A percentile compares a stretch with the other conserved stretches of the same genome.
Evolutionary conservation across 2,113 vertebrate species (phyloP).

Genomic region (Dascyllus trimaculatus): DNA sequence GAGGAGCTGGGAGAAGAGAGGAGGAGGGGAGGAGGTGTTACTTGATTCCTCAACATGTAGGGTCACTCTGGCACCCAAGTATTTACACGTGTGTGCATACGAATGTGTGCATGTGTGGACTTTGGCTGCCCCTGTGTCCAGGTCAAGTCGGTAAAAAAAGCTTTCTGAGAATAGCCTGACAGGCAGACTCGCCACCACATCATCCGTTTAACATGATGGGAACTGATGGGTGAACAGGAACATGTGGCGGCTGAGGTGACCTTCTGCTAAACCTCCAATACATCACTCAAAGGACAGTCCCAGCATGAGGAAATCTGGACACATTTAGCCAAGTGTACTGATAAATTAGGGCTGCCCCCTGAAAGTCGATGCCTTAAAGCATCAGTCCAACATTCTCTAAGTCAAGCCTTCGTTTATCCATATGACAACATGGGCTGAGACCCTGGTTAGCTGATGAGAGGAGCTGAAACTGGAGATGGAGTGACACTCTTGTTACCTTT

Average conservation of each 20-base stretch:
- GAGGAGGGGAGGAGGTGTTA: conserved; percentile 38
- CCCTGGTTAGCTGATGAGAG: no score
- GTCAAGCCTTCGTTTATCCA: no score
- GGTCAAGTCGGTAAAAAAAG: conserved; percentile 72
- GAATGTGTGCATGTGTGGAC: conserved; percentile 41
- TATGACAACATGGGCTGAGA: no score
- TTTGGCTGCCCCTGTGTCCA: conserved; percentile 46
- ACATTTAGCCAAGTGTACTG: background rate
- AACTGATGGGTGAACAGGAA: conserved; percentile 33
- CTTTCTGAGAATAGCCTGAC: conserved; percentile 70
- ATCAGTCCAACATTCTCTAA: no score
- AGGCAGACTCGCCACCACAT: conserved; percentile 24
- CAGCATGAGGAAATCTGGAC: conserved; percentile 4
- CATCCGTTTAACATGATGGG: conserved; percentile 34
- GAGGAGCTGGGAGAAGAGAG: conserved; percentile 12
- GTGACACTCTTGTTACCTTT: no score
- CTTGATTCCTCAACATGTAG: conserved; percentile 43
- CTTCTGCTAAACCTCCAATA: conserved; percentile 10
- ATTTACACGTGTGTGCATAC: conserved; percentile 51
- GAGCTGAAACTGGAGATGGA: no score
- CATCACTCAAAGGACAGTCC: conserved; percentile 15
- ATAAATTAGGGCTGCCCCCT: no score
- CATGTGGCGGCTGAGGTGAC: conserved; percentile 49
- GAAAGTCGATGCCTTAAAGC: no score
- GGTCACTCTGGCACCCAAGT: conserved; percentile 40